Conservation (phyloP, 2,113 vertebrate genomes). For the Peromyscus maniculatus region DNA sequence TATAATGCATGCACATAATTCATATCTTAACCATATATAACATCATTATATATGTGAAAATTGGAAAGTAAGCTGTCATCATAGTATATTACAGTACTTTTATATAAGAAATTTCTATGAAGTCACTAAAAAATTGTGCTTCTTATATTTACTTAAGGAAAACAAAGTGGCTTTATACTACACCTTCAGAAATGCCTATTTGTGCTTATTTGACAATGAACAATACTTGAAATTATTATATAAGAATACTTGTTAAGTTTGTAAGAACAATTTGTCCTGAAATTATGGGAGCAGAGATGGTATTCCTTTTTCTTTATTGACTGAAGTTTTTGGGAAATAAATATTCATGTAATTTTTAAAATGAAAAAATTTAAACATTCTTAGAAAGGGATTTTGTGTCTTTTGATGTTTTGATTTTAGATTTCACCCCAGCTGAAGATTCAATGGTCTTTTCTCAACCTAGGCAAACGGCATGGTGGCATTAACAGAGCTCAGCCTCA, state of each 20-base stretch:
- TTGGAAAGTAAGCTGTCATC: not conserved
- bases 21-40: not conserved
- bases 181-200: not conserved
- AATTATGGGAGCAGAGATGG: not conserved
- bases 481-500: not conserved
- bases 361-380: not conserved
- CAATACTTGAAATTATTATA: not conserved
- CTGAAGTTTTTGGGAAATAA: constrained; percentile 24
- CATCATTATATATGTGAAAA: constrained; percentile 20
- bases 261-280: not conserved
- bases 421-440: not conserved
- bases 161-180: not conserved
- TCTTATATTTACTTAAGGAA: not conserved
- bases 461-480: not conserved
- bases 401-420: not conserved
- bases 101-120: not conserved
- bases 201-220: not conserved
- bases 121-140: not conserved
- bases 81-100: not conserved
- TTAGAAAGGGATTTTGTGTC: not conserved
- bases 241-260: not conserved
- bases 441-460: not conserved
- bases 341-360: not conserved
- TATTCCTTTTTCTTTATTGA: not conserved
- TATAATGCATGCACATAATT: not conserved